Evolutionary conservation across 2,888 invertebrate species (phyloP).

Genomic region (Nephrotoma guestfalica): DNA sequence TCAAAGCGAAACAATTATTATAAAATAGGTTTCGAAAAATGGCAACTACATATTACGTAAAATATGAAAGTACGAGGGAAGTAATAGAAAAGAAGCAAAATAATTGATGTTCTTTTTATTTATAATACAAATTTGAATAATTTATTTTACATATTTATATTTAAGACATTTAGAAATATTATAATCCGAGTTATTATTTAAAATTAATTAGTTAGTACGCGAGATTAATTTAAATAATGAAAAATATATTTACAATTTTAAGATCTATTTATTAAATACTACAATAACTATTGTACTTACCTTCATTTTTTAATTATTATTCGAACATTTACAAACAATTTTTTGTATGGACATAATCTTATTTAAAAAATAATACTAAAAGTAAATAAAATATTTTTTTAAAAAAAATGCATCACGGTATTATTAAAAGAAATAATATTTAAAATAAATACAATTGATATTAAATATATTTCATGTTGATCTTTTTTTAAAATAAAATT

Average conservation of each 20-base stretch:
- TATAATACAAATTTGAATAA: neutral
- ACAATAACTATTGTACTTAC: neutral
- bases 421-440: neutral
- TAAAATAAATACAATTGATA: neutral
- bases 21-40: no score
- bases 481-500: neutral
- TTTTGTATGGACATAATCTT: neutral
- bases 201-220: neutral
- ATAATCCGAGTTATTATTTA: neutral
- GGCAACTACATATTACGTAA: no score
- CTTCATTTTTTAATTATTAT: neutral
- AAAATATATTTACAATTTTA: neutral
- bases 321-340: neutral
- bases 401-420: neutral
- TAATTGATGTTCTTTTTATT: neutral
- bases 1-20: no score
- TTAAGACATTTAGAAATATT: neutral
- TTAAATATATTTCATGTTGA: neutral
- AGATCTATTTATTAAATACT: neutral
- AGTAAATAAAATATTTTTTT: neutral
- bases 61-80: neutral
- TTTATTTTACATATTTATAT: neutral
- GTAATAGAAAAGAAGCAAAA: neutral
- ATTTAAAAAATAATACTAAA: neutral
- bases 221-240: neutral